Evolutionary conservation across 2,113 vertebrate species (phyloP).

Genomic region (Uria lomvia): DNA sequence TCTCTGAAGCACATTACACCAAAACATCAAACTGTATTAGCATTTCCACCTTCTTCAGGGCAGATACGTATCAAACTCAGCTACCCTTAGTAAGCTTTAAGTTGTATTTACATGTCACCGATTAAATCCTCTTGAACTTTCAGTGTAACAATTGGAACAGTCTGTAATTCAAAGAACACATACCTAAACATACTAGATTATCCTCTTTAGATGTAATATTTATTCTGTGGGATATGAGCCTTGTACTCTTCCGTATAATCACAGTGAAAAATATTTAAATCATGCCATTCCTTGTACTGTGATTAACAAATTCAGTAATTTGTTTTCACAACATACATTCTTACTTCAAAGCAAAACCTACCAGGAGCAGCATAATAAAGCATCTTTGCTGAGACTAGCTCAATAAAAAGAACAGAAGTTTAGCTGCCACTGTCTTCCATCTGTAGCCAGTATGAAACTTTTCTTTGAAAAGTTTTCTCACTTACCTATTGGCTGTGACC

Average conservation of each 20-base stretch:
- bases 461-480: neutral
- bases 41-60: neutral
- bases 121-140: neutral
- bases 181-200: neutral
- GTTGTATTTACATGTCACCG: neutral
- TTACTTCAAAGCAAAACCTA: neutral
- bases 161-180: neutral
- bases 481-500: constrained; percentile 84
- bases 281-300: neutral
- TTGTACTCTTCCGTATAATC: neutral
- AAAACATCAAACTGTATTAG: neutral
- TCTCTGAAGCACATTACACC: neutral
- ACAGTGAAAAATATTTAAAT: neutral
- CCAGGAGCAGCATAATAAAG: neutral
- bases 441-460: neutral
- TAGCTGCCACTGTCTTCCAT: neutral
- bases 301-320: neutral
- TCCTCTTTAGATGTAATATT: neutral
- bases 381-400: neutral
- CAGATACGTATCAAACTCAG: neutral
- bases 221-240: neutral
- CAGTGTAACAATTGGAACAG: neutral
- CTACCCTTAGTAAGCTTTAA: neutral
- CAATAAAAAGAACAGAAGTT: neutral
- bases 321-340: neutral